These are phyloP conservation scores for Reticulitermes speratus DNA, from an alignment of 1,140 invertebrate genomes.

Conservation along the genomic window DNA sequence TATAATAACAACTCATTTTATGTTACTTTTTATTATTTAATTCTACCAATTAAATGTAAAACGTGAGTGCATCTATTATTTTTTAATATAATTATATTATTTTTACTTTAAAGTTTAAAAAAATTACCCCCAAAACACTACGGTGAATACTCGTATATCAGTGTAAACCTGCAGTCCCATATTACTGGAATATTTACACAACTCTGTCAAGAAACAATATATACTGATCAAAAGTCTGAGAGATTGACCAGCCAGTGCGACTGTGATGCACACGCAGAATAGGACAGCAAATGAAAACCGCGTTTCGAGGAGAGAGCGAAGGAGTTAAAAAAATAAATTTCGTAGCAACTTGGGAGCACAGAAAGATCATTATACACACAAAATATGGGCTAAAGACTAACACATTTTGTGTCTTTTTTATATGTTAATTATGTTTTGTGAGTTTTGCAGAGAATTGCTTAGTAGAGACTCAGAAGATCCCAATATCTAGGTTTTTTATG, in stretches of 20 bases:
- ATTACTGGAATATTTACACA: no score
- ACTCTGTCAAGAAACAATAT: no score
- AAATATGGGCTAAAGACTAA: neutral
- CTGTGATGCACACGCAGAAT: neutral
- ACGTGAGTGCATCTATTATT: no score
- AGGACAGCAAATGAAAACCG: neutral
- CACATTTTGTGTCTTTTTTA: neutral
- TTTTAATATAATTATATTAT: no score
- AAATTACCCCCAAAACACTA: no score
- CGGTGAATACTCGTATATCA: no score
- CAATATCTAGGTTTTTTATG: neutral
- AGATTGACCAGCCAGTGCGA: neutral
- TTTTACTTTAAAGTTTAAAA: no score
- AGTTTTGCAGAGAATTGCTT: neutral
- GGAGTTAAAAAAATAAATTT: neutral
- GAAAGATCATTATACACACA: conserved; percentile 12
- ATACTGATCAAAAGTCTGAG: no score
- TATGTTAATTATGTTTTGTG: conserved; percentile 1
- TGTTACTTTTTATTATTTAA: no score
- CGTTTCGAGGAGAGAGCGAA: neutral
- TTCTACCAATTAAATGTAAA: no score
- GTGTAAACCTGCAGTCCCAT: no score
- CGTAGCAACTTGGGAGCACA: neutral
- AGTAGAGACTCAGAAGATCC: neutral
- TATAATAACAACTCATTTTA: no score